phyloP scores from a whole-genome alignment of 2,888 invertebrate species.

The Eristalinus aeneus region DNA sequence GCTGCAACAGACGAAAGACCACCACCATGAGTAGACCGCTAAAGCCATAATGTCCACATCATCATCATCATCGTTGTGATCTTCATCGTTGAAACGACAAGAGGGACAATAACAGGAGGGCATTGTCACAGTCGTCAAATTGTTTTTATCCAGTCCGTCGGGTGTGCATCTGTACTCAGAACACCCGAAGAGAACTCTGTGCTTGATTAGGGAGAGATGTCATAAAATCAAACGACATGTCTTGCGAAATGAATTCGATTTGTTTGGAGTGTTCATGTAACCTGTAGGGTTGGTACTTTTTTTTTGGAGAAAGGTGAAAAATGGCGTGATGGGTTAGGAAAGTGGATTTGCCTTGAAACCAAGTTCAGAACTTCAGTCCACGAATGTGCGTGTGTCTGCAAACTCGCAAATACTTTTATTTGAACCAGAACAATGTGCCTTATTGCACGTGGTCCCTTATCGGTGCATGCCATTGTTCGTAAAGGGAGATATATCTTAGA shows the following conservation, averaged over 20 bases:
- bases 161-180: slow-evolving; percentile 22
- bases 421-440: too few species aligned
- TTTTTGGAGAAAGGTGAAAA: too few species aligned
- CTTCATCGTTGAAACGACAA: slow-evolving; percentile 6
- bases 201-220: not conserved
- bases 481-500: too few species aligned
- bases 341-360: too few species aligned
- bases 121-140: slow-evolving; percentile 64
- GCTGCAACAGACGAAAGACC: slow-evolving; percentile 25
- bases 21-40: slow-evolving; percentile 51
- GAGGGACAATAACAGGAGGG: slow-evolving; percentile 39
- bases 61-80: slow-evolving; percentile 43
- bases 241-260: slow-evolving; percentile 1
- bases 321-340: too few species aligned
- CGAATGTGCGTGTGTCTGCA: too few species aligned
- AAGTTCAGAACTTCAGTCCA: too few species aligned
- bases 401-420: too few species aligned
- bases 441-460: too few species aligned
- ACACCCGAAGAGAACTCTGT: not conserved
- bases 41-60: slow-evolving; percentile 66
- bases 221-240: slow-evolving; percentile 22
- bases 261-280: not conserved
- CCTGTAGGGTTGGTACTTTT: too few species aligned
- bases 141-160: slow-evolving; percentile 47
- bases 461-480: too few species aligned